Percentiles rank a stretch among this genome's conserved stretches.
Conservation (phyloP, 2,797 vertebrate species). For the Catostomus latipinnis region DNA sequence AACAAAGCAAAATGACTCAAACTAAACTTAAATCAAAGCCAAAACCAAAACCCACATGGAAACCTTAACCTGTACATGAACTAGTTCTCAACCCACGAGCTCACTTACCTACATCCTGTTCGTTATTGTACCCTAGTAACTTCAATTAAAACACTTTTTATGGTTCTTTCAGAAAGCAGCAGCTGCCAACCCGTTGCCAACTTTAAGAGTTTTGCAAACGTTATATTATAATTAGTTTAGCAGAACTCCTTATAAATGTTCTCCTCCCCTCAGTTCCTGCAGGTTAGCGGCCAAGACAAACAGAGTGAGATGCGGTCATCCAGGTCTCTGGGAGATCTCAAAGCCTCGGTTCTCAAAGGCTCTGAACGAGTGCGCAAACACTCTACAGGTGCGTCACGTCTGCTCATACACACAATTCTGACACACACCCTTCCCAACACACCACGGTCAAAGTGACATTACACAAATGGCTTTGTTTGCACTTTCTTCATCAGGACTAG, state of each 20-base stretch:
- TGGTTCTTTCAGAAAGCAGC: not conserved
- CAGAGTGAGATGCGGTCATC: slow-evolving; percentile 91
- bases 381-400: slow-evolving; percentile 83
- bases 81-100: not conserved
- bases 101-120: not conserved
- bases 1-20: slow-evolving; percentile 23
- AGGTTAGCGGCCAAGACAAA: slow-evolving; percentile 87
- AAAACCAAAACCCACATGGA: not conserved
- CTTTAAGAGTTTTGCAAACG: not conserved
- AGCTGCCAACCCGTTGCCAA: not conserved
- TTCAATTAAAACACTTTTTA: not conserved
- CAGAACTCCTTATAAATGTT: slow-evolving; percentile 53
- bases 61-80: slow-evolving; percentile 10
- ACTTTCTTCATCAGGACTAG: slow-evolving; percentile 7
- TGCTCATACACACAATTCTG: slow-evolving; percentile 1
- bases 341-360: slow-evolving; percentile 89
- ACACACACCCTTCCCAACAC: slow-evolving; percentile 26
- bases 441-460: not conserved
- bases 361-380: slow-evolving; percentile 88
- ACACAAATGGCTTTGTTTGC: slow-evolving; percentile 20
- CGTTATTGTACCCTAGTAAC: not conserved
- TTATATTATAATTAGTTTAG: not conserved
- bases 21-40: not conserved
- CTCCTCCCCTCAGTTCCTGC: slow-evolving; percentile 76
- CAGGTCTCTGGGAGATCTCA: slow-evolving; percentile 90